Evolutionary conservation across 1,140 invertebrate species (phyloP).

Genomic region (Platyscapa corneri): DNA sequence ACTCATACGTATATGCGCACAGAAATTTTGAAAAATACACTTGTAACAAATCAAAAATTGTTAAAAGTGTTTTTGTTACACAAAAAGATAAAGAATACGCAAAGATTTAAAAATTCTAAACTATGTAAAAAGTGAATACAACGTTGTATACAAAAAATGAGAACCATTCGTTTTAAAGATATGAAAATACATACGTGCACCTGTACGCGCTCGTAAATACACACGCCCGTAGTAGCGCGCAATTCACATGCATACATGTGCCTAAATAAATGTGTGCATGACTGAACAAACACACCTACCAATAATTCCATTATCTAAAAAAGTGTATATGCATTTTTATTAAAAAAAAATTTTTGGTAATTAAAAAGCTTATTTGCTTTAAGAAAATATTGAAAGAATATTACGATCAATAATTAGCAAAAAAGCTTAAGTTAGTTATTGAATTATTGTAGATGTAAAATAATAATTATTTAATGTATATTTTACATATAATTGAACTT

Average conservation of each 20-base stretch:
- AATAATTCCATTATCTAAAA: background rate
- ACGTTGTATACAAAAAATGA: background rate
- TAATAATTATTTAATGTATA: too few species aligned
- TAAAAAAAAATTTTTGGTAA: too few species aligned
- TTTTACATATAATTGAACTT: too few species aligned
- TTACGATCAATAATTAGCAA: background rate
- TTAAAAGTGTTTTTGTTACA: too few species aligned
- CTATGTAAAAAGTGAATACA: background rate
- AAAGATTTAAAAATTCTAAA: background rate
- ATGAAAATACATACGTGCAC: background rate
- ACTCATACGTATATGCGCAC: background rate
- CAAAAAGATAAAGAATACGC: background rate
- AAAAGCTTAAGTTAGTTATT: background rate
- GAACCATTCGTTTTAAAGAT: background rate
- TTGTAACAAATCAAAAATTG: background rate
- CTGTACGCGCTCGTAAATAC: background rate
- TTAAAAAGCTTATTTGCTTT: too few species aligned
- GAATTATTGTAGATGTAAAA: background rate
- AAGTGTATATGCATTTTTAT: background rate
- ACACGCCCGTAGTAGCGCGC: too few species aligned
- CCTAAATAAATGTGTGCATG: background rate
- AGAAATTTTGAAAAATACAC: background rate
- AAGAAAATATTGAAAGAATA: background rate
- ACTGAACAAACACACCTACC: background rate
- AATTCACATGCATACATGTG: background rate